These are phyloP conservation scores for Panagrolaimus sp. DNA, from an alignment of 1,140 invertebrate species.

Conservation along the genomic window DNA sequence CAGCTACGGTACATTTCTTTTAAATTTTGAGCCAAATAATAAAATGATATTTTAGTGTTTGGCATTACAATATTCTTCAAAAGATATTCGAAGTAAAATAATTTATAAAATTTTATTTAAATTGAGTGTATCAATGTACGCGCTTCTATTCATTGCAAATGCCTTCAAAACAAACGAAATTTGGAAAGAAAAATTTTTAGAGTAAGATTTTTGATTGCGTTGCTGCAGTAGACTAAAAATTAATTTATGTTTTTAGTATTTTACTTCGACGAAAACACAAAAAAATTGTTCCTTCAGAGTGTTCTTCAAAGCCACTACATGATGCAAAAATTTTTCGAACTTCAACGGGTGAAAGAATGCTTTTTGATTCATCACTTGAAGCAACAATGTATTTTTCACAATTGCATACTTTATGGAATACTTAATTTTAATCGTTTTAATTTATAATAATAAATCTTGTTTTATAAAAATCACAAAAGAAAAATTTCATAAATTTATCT, in stretches of 20 bases:
- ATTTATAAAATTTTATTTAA: neutral
- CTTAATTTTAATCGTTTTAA: too few relatives aligned
- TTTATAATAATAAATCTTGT: too few relatives aligned
- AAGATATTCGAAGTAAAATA: neutral
- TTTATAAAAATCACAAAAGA: too few relatives aligned
- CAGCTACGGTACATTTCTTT: neutral
- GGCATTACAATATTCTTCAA: neutral
- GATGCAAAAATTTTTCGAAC: neutral
- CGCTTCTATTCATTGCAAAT: neutral
- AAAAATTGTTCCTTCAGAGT: neutral
- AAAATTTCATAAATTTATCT: neutral
- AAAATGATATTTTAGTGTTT: neutral
- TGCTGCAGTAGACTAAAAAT: neutral
- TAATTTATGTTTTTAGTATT: neutral
- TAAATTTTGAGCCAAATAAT: neutral
- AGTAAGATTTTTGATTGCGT: neutral
- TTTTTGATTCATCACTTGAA: neutral
- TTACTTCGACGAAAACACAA: neutral
- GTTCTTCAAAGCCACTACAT: neutral
- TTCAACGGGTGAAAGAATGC: constrained; percentile 3
- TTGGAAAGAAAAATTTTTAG: neutral
- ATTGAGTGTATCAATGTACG: neutral
- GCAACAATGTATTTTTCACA: neutral
- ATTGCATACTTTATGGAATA: constrained; percentile 1
- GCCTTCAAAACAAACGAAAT: neutral